Evolutionary conservation across 2,888 invertebrate genomes (phyloP), one percentile per base, ranked within the genome.

Genomic region (Hartigia nigra): DNA sequence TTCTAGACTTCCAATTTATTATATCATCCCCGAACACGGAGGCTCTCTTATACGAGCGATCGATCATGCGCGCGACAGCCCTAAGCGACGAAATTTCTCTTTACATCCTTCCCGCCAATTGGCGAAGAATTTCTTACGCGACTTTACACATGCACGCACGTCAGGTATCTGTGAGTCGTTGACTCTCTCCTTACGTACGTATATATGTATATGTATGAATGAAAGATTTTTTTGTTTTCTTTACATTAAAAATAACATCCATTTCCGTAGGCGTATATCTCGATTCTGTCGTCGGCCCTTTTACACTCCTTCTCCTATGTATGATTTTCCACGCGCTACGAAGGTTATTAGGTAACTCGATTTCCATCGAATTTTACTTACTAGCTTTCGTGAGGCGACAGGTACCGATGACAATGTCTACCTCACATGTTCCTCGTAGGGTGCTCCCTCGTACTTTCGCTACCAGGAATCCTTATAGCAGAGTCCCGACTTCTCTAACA

Each of bases 311-410:
- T 32, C 14, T 32, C 70, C 39, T 12, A 12, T 75, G 12, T 81
- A 37, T 70, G 76, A 77, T 78, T 79, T 70, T 77, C 39, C 32
- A 77, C 76, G 78, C 82, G 78, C 78, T 78, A 70, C 55, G n/a
- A 36, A 76, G 81, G 80, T 82, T 82, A 82, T 82, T 82, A 82
- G 81, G 82, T 80, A 81, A 82, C 81, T 81, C 79, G 79, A 80
- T 80, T 79, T 80, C 70, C 82, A 80, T 80, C 78, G 79, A 79
- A 82, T 79, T 82, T 82, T 82, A 78, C 23, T 55, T 55, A 23
- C 79, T 78, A 32, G 78, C 79, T 76, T 82, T 82, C 80, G 79
- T 80, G 80, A 80, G 76, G 78, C 77, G 75, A 31, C 76, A 70
- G 70, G 32, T 72, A 78, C 75, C 69, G 74, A 34, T 74, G 76